These are phyloP conservation scores for Sebastes alutus DNA, from an alignment of 2,797 vertebrate species.

Conservation along the genomic window DNA sequence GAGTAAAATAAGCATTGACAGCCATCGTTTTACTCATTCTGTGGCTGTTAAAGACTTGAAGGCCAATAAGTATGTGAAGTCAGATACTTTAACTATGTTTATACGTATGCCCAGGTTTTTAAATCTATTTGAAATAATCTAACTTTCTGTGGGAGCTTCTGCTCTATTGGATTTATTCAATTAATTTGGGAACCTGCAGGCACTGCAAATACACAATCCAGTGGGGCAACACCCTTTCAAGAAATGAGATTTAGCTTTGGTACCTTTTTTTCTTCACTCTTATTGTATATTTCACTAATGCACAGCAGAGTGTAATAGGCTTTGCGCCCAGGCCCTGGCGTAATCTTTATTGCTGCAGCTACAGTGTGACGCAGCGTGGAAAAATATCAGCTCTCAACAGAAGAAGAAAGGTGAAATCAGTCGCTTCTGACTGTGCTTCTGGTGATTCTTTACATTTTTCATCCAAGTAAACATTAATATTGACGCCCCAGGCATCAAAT, in stretches of 20 bases:
- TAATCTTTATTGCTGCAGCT: slow-evolving; percentile 48
- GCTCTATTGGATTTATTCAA: slow-evolving; percentile 32
- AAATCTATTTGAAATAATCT: slow-evolving; percentile 30
- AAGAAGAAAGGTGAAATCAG: neutral
- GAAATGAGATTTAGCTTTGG: slow-evolving; percentile 44
- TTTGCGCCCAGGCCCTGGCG: slow-evolving; percentile 18
- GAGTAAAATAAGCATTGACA: neutral
- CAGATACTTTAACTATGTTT: neutral
- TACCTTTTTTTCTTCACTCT: slow-evolving; percentile 21
- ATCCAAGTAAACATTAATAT: neutral
- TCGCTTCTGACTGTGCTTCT: neutral
- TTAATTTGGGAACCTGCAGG: slow-evolving; percentile 23
- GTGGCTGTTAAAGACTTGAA: neutral
- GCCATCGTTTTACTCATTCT: neutral
- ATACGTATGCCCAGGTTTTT: slow-evolving; percentile 12
- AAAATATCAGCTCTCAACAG: slow-evolving; percentile 24
- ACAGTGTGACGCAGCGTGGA: slow-evolving; percentile 4
- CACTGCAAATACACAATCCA: slow-evolving; percentile 1
- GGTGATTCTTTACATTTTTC: neutral
- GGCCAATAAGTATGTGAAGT: neutral
- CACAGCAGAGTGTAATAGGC: slow-evolving; percentile 39
- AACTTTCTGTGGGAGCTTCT: neutral
- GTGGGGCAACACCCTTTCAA: slow-evolving; percentile 14
- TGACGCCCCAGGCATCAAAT: neutral
- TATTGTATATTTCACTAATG: slow-evolving; percentile 57